Base-by-base conservation (phyloP, 2,888 invertebrate genomes). In the Phymatocera aterrima region DNA sequence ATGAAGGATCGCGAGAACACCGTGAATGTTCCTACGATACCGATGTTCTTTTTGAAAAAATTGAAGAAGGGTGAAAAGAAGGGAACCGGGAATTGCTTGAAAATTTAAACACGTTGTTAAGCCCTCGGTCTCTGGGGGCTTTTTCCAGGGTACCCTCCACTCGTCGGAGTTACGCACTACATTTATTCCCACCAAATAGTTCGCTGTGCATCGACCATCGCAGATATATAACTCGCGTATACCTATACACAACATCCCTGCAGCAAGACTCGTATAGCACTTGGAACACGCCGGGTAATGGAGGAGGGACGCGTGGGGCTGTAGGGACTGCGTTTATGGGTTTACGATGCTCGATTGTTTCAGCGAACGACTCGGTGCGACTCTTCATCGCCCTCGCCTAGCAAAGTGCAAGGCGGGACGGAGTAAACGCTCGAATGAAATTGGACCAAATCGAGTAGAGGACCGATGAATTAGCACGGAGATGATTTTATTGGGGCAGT, bases 201-300 rank as follows among this genome's bases (percentile, higher is more conserved):
- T 84, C 82, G 83, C 81, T 81, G 86, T 88, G 87, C 88, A 89
- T 88, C 88, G 87, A 87, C 87, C 87, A 88, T 84, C 83, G 82
- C 85, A 85, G 84, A 48, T 64, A 65, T 40, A 51, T 21, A 61
- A 72, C 78, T 77, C 65, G 54, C 28, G 43, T 70, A 72, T 34
- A 34, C 51, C 48, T 43, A n/a, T 77, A 60, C 72, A 46, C 31
- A 64, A 77, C 74, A 57, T 60, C 72, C 21, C 48, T 72, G 51
- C 31, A n/a, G n/a, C n/a, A 31, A 51, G 43, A 46, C 24, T 40
- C 6, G 40, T 28, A 28, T 18, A 31, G 51, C 51, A 34, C 64
- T 37, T 10, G 64, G 72, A 18, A 72, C 51, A 51, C 48, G 51
- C 51, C 34, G 51, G 31, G 72, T 72, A 72, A 72, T 72, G 72